Base-by-base conservation (phyloP, 2,797 vertebrate species). In the Cheirogaleus major region DNA sequence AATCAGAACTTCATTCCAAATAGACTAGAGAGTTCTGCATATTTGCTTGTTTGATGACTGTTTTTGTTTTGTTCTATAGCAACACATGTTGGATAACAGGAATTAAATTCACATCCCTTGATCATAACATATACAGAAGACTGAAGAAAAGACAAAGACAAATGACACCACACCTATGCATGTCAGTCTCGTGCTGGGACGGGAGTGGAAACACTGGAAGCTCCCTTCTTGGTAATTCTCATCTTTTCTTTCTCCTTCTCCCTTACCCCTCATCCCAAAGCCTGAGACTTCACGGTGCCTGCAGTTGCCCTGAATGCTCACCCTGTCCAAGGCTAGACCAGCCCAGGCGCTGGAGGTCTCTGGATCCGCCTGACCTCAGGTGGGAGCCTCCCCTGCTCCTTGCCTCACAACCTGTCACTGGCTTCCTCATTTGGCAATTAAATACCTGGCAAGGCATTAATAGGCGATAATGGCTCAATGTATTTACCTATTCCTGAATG, bases 131-230 rank as follows among this genome's bases (percentile, higher is more conserved):
- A 20, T 15, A 41, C 41, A 52, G 43, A 38, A 9, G n/a, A 79
- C 23, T n/a, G 43, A n/a, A 81, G 52, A 57, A 80, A 50, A 45
- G 48, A 57, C 23, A 93, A 50, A 45, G 52, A 50, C 10, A 25
- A 43, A 6, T 25, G 7, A n/a, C 11, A 32, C 50, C 50, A 30
- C 8, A 2, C 9, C 1, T 2, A 6, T 4, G 17, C 4, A 3
- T 22, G 8, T 0, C 69, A 23, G 22, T 45, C 70, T 35, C 32
- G 3, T 0, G 14, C 7, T 35, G 32, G 57, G 57, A 50, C 0
- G 27, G 25, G 45, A 18, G 32, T 4, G 17, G 70, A 57, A 41
- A 38, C 0, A 1, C 14, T 7, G 4, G 27, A 57, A 12, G 5
- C 4, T 70, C 41, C 3, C 50, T 75, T 79, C 48, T 41, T 32